Evolutionary conservation across 1,140 invertebrate genomes (phyloP).

Genomic region (Drosophila miranda): DNA sequence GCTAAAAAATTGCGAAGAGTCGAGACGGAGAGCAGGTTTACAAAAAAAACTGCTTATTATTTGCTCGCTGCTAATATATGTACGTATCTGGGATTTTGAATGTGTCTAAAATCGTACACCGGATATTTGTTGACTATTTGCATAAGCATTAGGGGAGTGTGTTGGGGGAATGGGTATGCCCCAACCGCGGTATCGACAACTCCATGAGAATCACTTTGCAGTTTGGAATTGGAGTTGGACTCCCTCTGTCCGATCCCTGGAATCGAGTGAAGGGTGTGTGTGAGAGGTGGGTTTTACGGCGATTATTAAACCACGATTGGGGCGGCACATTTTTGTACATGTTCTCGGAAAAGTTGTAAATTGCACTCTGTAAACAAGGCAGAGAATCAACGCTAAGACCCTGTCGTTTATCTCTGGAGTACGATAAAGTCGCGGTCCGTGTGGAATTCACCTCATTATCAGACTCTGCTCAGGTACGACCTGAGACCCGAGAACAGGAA

Average conservation of each 20-base stretch:
- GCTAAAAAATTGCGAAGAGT: constrained; percentile 35
- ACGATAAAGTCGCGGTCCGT: constrained; percentile 61
- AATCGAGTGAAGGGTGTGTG: neutral
- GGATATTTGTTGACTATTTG: constrained; percentile 77
- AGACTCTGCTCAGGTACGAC: constrained; percentile 46
- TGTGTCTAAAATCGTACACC: constrained; percentile 55
- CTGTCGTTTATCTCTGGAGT: constrained; percentile 57
- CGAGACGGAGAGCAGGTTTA: constrained; percentile 13
- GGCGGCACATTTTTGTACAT: constrained; percentile 63
- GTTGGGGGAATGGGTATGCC: constrained; percentile 39
- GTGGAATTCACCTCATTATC: constrained; percentile 66
- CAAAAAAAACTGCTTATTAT: constrained; percentile 35
- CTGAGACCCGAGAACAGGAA: constrained; percentile 66
- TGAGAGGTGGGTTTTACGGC: constrained; percentile 46
- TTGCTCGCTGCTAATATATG: constrained; percentile 57
- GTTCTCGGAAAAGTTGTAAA: constrained; percentile 75
- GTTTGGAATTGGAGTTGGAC: constrained; percentile 9
- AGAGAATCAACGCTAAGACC: constrained; percentile 69
- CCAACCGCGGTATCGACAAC: neutral
- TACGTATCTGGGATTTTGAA: constrained; percentile 56
- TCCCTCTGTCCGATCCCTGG: constrained; percentile 1
- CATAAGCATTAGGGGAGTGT: constrained; percentile 59
- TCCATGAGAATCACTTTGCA: constrained; percentile 34
- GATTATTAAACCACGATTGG: constrained; percentile 51
- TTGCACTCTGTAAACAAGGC: constrained; percentile 71